These are phyloP conservation scores for Caenorhabditis plicata DNA, from an alignment of 2,888 invertebrate genomes.

Conservation along the genomic window DNA sequence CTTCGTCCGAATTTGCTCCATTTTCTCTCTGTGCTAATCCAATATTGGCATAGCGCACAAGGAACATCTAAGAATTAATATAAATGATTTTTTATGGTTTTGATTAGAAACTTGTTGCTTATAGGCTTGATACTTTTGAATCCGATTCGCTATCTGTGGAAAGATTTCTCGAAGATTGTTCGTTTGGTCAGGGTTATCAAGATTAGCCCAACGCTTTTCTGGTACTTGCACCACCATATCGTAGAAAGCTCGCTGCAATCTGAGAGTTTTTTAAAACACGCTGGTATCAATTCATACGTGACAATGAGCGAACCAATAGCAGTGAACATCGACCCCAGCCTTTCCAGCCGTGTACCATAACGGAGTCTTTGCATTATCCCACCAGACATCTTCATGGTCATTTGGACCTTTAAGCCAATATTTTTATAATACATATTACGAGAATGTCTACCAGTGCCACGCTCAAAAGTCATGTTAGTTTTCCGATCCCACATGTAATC, in stretches of 20 bases:
- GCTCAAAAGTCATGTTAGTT: conserved; percentile 50
- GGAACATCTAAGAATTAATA: conserved; percentile 31
- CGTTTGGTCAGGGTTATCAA: conserved; percentile 51
- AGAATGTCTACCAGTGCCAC: conserved; percentile 39
- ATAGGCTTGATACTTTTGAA: conserved; percentile 59
- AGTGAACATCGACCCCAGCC: conserved; percentile 59
- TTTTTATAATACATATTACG: neutral
- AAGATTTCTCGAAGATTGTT: conserved; percentile 52
- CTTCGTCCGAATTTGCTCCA: conserved; percentile 55
- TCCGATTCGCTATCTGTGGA: conserved; percentile 56
- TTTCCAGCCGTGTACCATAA: conserved; percentile 65
- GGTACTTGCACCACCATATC: conserved; percentile 64
- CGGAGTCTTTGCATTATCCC: conserved; percentile 58
- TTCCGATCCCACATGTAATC: conserved; percentile 64
- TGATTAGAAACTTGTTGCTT: conserved; percentile 52
- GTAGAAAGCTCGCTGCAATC: conserved; percentile 50
- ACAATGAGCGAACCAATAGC: conserved; percentile 63
- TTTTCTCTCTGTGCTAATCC: conserved; percentile 54
- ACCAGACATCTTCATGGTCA: conserved; percentile 60
- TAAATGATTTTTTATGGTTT: neutral
- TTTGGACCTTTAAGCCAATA: conserved; percentile 43
- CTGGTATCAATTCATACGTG: conserved; percentile 41
- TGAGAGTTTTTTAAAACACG: neutral
- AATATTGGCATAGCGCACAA: conserved; percentile 54
- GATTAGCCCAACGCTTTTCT: conserved; percentile 49